Conservation (phyloP, 2,888 invertebrate genomes). For the Amphipoea oculea region DNA sequence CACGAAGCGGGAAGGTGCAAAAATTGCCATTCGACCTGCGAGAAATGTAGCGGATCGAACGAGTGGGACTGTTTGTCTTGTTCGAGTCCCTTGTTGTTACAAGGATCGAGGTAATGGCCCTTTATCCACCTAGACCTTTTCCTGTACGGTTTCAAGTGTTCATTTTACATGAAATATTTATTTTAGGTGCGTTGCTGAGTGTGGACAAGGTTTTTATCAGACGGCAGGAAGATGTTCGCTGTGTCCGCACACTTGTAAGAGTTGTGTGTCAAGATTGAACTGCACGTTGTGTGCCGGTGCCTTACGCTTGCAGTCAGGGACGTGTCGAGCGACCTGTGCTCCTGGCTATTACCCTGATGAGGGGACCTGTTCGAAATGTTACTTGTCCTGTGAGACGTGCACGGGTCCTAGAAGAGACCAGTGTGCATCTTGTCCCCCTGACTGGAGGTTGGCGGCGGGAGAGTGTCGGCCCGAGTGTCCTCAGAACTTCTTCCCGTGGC, state of each 20-base stretch:
- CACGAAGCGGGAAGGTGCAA: conserved; percentile 94
- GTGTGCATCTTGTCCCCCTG: conserved; percentile 95
- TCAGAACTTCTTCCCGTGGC: conserved; percentile 95
- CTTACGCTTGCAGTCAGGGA: conserved; percentile 95
- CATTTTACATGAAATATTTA: conserved; percentile 66
- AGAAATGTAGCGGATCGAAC: conserved; percentile 95
- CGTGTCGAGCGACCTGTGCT: conserved; percentile 95
- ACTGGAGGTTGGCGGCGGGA: conserved; percentile 95
- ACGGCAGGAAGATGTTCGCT: conserved; percentile 93
- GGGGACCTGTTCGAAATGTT: conserved; percentile 95
- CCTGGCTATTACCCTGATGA: conserved; percentile 96
- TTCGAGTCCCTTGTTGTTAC: conserved; percentile 93
- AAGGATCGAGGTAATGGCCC: conserved; percentile 89
- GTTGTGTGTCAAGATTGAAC: conserved; percentile 94
- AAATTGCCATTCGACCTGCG: conserved; percentile 95
- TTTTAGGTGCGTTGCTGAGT: conserved; percentile 93
- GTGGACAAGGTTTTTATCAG: conserved; percentile 94
- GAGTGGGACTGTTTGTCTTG: conserved; percentile 95
- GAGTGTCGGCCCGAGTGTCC: conserved; percentile 96
- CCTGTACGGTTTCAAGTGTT: conserved; percentile 49
- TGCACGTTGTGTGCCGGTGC: conserved; percentile 95
- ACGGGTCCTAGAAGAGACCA: conserved; percentile 95
- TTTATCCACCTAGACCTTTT: conserved; percentile 75
- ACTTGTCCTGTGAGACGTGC: conserved; percentile 96
- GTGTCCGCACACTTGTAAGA: conserved; percentile 94